Base-by-base conservation (phyloP, 2,797 vertebrate genomes). In the Cheirogaleus major region DNA sequence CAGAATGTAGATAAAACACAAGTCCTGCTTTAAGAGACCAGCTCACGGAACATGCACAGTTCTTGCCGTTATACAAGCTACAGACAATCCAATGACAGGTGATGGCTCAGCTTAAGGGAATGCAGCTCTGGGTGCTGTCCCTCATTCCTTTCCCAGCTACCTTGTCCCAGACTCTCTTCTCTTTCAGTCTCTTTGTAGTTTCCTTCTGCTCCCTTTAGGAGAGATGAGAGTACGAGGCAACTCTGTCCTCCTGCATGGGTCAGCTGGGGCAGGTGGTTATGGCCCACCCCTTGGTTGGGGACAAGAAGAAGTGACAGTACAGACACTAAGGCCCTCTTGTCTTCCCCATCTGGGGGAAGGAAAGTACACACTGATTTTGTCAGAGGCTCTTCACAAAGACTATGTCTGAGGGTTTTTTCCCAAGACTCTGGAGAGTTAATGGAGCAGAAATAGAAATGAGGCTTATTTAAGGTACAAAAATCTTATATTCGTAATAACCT, bases 401-500 rank as follows among this genome's bases (percentile, higher is more conserved):
- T 84, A 85, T 92, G 22, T 93, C n/a, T 70, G 78, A 10, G 83
- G 55, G 43, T 18, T 89, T 87, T 81, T 41, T 70, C 52, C 22
- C n/a, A 82, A 95, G 80, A 96, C 83, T 30, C 89, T 52, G 75
- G 72, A 97, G 73, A 92, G 90, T 35, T 11, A 76, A 93, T 88
- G 65, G 20, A 97, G 94, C 95, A 96, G 89, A 97, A 98, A 97
- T 70, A 93, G 96, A 98, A 98, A 97, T 95, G 23, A 98, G 97
- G 96, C 85, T 67, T 98, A 95, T 96, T 89, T 82, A 98, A 98
- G 87, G 92, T 89, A 98, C 90, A 98, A 98, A 98, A 97, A 65
- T 94, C 80, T 98, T 97, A 12, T 95, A 92, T 93, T 97, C 81
- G 35, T 94, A 94, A 97, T 97, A 97, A 98, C 97, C 94, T 97